phyloP scores from a whole-genome alignment of 2,888 invertebrate species.

The Osmoderma eremita region DNA sequence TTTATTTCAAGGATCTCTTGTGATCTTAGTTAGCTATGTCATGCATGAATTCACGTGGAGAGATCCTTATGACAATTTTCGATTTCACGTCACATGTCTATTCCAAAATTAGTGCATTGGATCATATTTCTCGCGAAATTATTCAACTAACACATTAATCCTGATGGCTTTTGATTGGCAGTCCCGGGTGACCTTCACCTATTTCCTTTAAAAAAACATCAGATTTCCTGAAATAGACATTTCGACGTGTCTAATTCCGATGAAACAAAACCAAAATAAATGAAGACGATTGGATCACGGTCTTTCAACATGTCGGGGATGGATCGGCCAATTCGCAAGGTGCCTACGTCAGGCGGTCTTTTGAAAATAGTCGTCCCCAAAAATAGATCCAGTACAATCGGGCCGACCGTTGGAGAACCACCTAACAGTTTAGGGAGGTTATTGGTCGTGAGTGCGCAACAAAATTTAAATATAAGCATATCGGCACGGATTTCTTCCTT shows the following conservation, averaged over 20 bases:
- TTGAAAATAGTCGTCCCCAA: constrained; percentile 43
- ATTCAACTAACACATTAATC: not conserved
- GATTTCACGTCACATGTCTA: constrained; percentile 7
- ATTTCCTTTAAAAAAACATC: not conserved
- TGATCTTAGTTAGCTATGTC: too few relatives aligned
- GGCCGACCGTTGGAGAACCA: constrained; percentile 39
- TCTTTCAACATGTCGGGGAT: constrained; percentile 27
- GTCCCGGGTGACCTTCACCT: constrained; percentile 13
- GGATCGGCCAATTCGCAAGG: constrained; percentile 37
- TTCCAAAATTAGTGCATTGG: constrained; percentile 9
- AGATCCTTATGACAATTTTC: constrained; percentile 1
- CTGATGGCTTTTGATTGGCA: too few relatives aligned
- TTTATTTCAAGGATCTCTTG: too few relatives aligned
- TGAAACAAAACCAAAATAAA: constrained; percentile 29
- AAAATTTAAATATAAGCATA: constrained; percentile 26
- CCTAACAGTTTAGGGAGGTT: constrained; percentile 35
- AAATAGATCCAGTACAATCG: constrained; percentile 42
- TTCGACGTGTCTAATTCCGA: not conserved
- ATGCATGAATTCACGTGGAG: not conserved
- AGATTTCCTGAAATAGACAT: constrained; percentile 8
- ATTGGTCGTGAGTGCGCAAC: constrained; percentile 36
- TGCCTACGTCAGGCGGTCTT: constrained; percentile 39
- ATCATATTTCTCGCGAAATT: constrained; percentile 24
- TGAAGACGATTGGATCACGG: constrained; percentile 7
- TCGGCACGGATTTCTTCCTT: constrained; percentile 34